Evolutionary conservation across 2,888 invertebrate genomes (phyloP), one percentile per base, ranked within the genome.

Genomic region (Lycocerus yunnanus): DNA sequence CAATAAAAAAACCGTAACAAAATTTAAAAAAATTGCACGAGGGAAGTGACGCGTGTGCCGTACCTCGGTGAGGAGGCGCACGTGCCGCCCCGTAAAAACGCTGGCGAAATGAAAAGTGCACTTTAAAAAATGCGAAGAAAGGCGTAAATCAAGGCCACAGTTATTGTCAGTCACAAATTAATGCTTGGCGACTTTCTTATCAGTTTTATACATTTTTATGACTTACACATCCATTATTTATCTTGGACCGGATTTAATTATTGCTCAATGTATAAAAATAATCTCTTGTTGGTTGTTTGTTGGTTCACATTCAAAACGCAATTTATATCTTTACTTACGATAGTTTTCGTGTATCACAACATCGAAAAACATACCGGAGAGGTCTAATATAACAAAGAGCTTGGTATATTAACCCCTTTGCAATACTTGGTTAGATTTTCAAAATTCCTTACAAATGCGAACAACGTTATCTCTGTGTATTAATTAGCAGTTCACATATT

Each of bases 241-340:
- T 43, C 43, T n/a, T 43, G 43, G 61, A 63, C 61, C 61, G 61
- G 61, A 63, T 63, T 63, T 63, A 63, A 63, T 63, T 63, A 20
- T 63, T 63, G 13, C 18, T 18, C 15, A 13, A 15, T 20, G 61
- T n/a, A 6, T 63, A 18, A 24, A 10, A 24, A n/a, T n/a, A 24
- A 61, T 61, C 27, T 27, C 13, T 13, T n/a, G n/a, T n/a, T n/a
- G n/a, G n/a, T n/a, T n/a, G n/a, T n/a, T n/a, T n/a, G n/a, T n/a
- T 13, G 13, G 13, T 43, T 43, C n/a, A 43, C 43, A 43, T 43
- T n/a, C n/a, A 8, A 43, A 43, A 43, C n/a, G 43, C n/a, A 43
- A 43, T 43, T 27, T 27, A 27, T 27, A 13, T 3, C 10, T 24
- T 24, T 10, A 10, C 21, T 24, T 24, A 24, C 9, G 21, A 24